A percentile compares a stretch with the other conserved stretches of the same genome.
Conservation (phyloP, 2,797 vertebrate genomes). For the Scomberomorus guttatus region DNA sequence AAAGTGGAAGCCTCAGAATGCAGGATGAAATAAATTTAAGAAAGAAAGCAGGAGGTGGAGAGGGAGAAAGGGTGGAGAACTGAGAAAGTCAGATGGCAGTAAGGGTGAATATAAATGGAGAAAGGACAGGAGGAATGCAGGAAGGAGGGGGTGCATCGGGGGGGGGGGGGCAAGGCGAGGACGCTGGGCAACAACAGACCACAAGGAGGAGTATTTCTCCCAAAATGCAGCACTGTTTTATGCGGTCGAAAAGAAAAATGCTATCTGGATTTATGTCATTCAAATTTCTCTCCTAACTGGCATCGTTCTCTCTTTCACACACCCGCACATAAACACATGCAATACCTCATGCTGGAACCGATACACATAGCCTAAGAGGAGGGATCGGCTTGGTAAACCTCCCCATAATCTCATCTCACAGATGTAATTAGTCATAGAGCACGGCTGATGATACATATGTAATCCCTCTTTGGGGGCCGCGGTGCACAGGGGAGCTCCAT, state of each 20-base stretch:
- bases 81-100: neutral
- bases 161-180: neutral
- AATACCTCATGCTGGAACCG: conserved; percentile 81
- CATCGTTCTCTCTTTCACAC: conserved; percentile 68
- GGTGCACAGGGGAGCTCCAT: conserved; percentile 76
- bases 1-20: conserved; percentile 10
- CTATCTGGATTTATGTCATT: conserved; percentile 76
- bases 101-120: conserved; percentile 11
- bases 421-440: conserved; percentile 89
- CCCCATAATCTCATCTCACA: conserved; percentile 87
- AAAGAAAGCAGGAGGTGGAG: neutral
- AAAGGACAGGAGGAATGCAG: neutral
- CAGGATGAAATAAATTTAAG: conserved; percentile 7
- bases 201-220: conserved; percentile 45
- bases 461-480: conserved; percentile 82
- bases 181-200: neutral
- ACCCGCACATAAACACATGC: conserved; percentile 65
- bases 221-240: conserved; percentile 25
- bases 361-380: conserved; percentile 84
- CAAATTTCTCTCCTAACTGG: conserved; percentile 67
- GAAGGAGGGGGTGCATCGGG: neutral
- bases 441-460: conserved; percentile 86
- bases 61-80: neutral
- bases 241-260: conserved; percentile 46
- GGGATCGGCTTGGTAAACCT: conserved; percentile 84